phyloP scores from a whole-genome alignment of 2,888 invertebrate genomes.

The Drosophila limbata region DNA sequence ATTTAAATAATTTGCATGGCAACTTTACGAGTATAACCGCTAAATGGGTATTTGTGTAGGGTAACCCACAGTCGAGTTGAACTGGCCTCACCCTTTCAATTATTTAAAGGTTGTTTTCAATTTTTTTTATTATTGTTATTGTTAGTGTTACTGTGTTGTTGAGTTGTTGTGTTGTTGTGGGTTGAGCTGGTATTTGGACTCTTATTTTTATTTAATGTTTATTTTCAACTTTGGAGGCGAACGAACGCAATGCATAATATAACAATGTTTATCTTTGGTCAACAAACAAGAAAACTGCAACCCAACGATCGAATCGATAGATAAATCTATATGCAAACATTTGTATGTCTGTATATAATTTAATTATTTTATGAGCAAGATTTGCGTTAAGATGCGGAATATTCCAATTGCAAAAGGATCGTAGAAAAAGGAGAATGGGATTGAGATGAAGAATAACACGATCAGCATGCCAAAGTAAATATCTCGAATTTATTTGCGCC shows the following conservation, averaged over 20 bases:
- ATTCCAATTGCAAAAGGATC: background rate
- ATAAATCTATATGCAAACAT: conserved; percentile 6
- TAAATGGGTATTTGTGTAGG: background rate
- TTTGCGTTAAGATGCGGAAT: background rate
- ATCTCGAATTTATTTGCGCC: conserved; percentile 23
- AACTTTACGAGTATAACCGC: background rate
- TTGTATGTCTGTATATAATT: conserved; percentile 7
- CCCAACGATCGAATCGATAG: conserved; percentile 10
- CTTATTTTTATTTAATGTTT: conserved; percentile 54
- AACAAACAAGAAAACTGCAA: conserved; percentile 30
- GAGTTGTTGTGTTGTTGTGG: background rate
- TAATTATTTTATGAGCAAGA: conserved; percentile 6
- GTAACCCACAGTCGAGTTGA: conserved; percentile 13
- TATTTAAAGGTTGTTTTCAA: conserved; percentile 19
- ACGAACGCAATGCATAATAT: conserved; percentile 50
- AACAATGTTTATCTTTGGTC: conserved; percentile 68
- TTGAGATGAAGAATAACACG: background rate
- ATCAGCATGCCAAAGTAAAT: conserved; percentile 1
- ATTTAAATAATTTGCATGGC: conserved; percentile 10
- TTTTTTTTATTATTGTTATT: conserved; percentile 16
- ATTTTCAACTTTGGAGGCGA: conserved; percentile 36
- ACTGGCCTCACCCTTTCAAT: background rate
- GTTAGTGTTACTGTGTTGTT: background rate
- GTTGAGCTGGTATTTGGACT: conserved; percentile 9
- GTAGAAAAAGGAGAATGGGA: background rate